These are phyloP conservation scores for Drosophila demipolita DNA, from an alignment of 2,888 invertebrate genomes.

Conservation along the genomic window DNA sequence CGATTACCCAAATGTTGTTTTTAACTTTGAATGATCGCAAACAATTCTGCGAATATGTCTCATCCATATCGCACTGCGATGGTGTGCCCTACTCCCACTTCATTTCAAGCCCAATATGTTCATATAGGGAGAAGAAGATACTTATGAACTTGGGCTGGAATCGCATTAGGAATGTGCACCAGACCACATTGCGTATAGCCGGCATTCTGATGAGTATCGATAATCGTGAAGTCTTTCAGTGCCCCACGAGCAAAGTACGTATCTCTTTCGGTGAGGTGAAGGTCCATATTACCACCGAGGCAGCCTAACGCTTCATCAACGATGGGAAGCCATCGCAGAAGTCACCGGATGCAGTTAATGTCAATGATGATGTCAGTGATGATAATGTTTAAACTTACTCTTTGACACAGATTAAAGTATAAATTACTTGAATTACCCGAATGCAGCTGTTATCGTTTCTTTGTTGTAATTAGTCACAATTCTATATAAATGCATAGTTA, in stretches of 20 bases:
- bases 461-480: neutral
- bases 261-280: conserved; percentile 56
- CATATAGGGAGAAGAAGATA: too few species aligned
- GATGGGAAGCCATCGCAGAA: neutral
- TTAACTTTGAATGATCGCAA: too few species aligned
- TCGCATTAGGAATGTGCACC: too few species aligned
- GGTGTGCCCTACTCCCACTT: too few species aligned
- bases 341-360: neutral
- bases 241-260: conserved; percentile 41
- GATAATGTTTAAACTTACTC: neutral
- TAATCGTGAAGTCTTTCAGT: conserved; percentile 42
- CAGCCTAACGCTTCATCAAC: conserved; percentile 53
- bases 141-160: too few species aligned
- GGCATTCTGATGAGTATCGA: too few species aligned
- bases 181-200: too few species aligned
- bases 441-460: neutral
- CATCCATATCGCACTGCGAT: too few species aligned
- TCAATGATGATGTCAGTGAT: neutral
- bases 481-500: neutral
- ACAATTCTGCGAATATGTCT: too few species aligned
- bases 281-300: conserved; percentile 48
- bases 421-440: neutral
- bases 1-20: too few species aligned
- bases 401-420: neutral
- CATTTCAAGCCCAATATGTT: too few species aligned